Evolutionary conservation across 2,888 invertebrate species (phyloP), one percentile per base, ranked within the genome.

Genomic region (Yponomeuta sedellus): DNA sequence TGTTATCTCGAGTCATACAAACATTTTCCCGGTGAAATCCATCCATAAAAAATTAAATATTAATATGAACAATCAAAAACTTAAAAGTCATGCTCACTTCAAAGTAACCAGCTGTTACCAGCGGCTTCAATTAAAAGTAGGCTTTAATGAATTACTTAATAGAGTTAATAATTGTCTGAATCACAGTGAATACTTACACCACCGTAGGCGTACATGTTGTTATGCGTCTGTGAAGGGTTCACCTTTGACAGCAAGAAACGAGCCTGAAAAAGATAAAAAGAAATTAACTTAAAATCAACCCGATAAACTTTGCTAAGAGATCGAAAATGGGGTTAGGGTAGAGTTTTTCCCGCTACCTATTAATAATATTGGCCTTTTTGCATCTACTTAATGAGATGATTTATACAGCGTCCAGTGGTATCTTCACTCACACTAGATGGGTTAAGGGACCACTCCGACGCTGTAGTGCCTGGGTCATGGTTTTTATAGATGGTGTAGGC

Each of bases 141-240:
- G 5, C 5, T 52, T 52, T 52, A 12, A 52, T 34, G 34, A 52
- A 52, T 44, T 12, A 52, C 12, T 12, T 6, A 52, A 10, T 52
- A 52, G 16, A 52, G 16, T 52, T 16, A 12, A 52, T 52, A 16
- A 5, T 52, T 52, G 44, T 16, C 2, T 16, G 16, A 52, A 52
- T 52, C 16, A 52, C 16, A 52, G 44, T 52, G 4, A 3, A 52
- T 52, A 94, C 96, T 95, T 88, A 96, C 96, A 93, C 96, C 96
- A 77, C 97, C 97, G 85, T 97, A 98, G 59, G 97, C 96, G 86
- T 97, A 98, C 97, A 97, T 98, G 86, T 99, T 99, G 92, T 99
- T 99, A 90, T 99, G 99, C 20, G 99, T 99, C 85, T 98, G 97
- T 76, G 99, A 99, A n/a, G 99, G 99, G 88, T 99, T 99, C 68